Conservation (phyloP, 2,113 vertebrate species). For the Tachysurus fulvidraco region DNA sequence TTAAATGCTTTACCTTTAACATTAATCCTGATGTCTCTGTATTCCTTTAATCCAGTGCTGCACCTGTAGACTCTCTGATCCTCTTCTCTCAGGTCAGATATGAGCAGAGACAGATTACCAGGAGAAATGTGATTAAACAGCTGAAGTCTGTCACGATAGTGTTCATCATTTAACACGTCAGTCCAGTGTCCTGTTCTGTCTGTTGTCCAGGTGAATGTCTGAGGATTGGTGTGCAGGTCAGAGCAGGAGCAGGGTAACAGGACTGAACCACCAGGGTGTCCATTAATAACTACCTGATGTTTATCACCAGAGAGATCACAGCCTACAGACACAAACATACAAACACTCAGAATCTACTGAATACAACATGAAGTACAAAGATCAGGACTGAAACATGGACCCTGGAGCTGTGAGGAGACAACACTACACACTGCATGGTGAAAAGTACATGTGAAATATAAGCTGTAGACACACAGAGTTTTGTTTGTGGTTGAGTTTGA, state of each 20-base stretch:
- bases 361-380: background rate
- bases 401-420: no score
- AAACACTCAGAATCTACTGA: no score
- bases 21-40: background rate
- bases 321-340: background rate
- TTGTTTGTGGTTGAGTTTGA: no score
- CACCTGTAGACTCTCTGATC: no score
- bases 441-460: no score
- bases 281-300: background rate
- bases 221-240: background rate
- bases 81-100: slow-evolving; percentile 28
- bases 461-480: no score
- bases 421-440: no score
- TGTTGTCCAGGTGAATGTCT: background rate
- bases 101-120: slow-evolving; percentile 37
- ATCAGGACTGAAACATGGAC: no score
- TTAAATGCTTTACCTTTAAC: slow-evolving; percentile 1
- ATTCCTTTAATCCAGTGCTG: no score
- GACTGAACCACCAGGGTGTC: slow-evolving; percentile 20
- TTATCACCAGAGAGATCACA: background rate
- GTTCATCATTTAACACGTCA: background rate
- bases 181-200: accelerated
- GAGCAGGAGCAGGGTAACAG: slow-evolving; percentile 41
- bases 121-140: slow-evolving; percentile 25
- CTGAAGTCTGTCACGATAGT: slow-evolving; percentile 17